These are phyloP conservation scores for Penelope pileata DNA, from an alignment of 2,113 vertebrate genomes.

Conservation along the genomic window DNA sequence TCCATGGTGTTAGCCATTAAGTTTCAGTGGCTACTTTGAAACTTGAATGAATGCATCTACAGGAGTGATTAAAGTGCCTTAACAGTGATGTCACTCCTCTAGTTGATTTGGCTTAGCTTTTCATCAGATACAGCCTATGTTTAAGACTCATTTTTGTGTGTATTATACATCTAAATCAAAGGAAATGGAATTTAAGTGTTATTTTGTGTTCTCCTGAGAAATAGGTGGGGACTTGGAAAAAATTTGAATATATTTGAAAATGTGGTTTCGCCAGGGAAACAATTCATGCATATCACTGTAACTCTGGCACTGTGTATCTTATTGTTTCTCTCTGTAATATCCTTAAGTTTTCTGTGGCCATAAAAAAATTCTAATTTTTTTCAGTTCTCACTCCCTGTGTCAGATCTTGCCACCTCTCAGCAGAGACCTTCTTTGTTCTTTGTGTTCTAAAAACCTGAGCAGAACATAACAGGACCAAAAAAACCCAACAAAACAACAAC, in stretches of 20 bases:
- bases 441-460: neutral
- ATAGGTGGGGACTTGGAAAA: neutral
- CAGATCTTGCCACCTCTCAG: neutral
- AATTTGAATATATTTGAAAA: neutral
- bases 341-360: neutral
- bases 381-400: neutral
- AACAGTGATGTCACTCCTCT: neutral
- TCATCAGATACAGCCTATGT: neutral
- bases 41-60: neutral
- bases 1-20: neutral
- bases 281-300: neutral
- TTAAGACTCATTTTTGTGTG: neutral
- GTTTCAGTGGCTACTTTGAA: neutral
- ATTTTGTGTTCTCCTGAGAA: neutral
- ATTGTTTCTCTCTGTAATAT: neutral
- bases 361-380: neutral
- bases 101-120: neutral
- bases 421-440: neutral
- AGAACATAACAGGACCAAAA: neutral
- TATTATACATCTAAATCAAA: neutral
- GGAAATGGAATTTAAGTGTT: neutral
- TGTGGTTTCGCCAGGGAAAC: neutral
- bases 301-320: neutral
- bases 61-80: neutral
- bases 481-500: too few species aligned